phyloP scores from a whole-genome alignment of 2,888 invertebrate genomes.

The Protonemura montana region DNA sequence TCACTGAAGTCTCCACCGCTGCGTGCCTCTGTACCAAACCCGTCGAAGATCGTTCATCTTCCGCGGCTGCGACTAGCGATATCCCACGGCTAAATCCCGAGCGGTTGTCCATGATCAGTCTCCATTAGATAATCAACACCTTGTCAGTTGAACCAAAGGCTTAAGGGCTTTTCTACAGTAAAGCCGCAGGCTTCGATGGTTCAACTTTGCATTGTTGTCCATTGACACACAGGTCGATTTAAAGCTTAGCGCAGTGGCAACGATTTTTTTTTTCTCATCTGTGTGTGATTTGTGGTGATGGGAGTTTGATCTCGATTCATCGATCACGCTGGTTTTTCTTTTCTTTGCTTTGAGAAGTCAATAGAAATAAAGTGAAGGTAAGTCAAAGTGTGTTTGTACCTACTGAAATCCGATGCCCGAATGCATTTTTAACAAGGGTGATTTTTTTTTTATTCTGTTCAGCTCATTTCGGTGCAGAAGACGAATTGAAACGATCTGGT shows the following conservation, averaged over 20 bases:
- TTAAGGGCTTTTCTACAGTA: background rate
- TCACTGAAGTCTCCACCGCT: background rate
- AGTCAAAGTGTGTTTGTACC: background rate
- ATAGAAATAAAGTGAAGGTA: background rate
- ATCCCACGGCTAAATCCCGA: background rate
- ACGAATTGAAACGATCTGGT: background rate
- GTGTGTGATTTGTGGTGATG: background rate
- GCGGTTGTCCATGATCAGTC: background rate
- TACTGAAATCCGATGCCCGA: background rate
- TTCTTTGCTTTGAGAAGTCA: background rate
- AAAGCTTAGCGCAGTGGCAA: background rate
- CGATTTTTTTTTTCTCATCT: background rate
- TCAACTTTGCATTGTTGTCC: background rate
- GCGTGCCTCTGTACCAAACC: background rate
- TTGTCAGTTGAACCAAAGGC: background rate
- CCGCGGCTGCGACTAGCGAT: background rate
- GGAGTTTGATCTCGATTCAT: conserved; percentile 4
- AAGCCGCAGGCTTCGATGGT: background rate
- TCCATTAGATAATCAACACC: conserved; percentile 27
- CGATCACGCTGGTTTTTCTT: background rate
- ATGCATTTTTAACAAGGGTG: background rate
- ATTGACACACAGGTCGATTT: background rate
- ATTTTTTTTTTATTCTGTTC: background rate
- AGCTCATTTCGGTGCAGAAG: background rate
- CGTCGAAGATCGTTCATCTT: background rate